These are phyloP conservation scores for Amaurobius ferox DNA, from an alignment of 2,888 invertebrate species.

Conservation along the genomic window DNA sequence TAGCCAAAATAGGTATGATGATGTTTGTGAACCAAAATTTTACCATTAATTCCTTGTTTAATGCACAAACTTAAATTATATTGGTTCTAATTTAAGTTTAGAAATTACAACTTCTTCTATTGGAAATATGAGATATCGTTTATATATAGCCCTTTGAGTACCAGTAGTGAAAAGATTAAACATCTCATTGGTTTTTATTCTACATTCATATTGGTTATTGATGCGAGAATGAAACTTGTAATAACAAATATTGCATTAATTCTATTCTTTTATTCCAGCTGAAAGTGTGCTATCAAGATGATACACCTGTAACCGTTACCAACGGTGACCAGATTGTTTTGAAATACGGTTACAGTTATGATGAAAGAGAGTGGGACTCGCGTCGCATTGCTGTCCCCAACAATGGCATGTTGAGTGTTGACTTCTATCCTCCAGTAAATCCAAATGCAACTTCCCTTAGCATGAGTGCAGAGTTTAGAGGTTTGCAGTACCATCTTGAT, in stretches of 20 bases:
- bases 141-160: no score
- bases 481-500: slow-evolving; percentile 57
- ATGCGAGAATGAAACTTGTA: no score
- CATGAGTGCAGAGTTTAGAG: slow-evolving; percentile 69
- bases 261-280: slow-evolving; percentile 50
- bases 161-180: no score
- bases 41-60: no score
- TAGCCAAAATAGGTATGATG: no score
- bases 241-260: no score
- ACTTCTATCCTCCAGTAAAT: slow-evolving; percentile 70
- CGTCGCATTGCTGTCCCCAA: slow-evolving; percentile 65
- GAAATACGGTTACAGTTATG: slow-evolving; percentile 67
- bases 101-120: neutral
- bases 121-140: no score
- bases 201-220: no score
- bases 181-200: no score
- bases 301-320: slow-evolving; percentile 72
- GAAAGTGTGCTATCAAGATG: slow-evolving; percentile 73
- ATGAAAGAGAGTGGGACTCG: slow-evolving; percentile 51
- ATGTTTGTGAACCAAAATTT: no score
- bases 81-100: no score
- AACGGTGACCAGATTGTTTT: slow-evolving; percentile 69
- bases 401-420: slow-evolving; percentile 71
- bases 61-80: no score
- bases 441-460: slow-evolving; percentile 37